phyloP scores from a whole-genome alignment of 2,888 invertebrate genomes.

The Macrophya alboannulata region DNA sequence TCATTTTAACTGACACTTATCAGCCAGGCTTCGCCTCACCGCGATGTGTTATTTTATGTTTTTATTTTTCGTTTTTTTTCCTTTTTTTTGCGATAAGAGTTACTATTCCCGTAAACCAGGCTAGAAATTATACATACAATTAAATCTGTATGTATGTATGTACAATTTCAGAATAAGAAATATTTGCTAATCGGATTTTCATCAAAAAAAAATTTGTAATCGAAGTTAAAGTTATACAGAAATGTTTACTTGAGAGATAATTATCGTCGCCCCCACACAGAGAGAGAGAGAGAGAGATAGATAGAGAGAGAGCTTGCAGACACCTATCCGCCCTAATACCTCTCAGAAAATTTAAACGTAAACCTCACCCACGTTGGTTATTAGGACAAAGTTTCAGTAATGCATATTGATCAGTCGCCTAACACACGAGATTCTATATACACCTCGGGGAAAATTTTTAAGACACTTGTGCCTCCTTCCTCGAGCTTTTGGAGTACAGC shows the following conservation, averaged over 20 bases:
- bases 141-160: too few relatives aligned
- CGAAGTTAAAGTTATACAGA: neutral
- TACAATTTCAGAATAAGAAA: neutral
- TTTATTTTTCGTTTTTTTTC: neutral
- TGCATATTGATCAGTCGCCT: constrained; percentile 48
- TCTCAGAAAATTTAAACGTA: neutral
- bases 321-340: neutral
- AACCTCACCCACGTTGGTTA: constrained; percentile 12
- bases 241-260: neutral
- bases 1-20: constrained; percentile 31
- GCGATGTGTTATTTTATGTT: neutral
- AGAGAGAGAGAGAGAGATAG: neutral
- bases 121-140: neutral
- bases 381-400: constrained; percentile 39
- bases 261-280: neutral
- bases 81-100: neutral
- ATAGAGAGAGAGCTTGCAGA: neutral
- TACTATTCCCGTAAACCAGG: neutral
- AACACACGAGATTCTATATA: neutral
- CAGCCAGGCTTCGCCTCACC: constrained; percentile 4
- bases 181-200: neutral
- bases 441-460: neutral
- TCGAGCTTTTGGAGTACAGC: neutral
- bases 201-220: neutral
- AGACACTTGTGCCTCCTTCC: neutral